These are phyloP conservation scores for Oenanthe oenanthe DNA, from an alignment of 2,113 vertebrate genomes.

Conservation along the genomic window DNA sequence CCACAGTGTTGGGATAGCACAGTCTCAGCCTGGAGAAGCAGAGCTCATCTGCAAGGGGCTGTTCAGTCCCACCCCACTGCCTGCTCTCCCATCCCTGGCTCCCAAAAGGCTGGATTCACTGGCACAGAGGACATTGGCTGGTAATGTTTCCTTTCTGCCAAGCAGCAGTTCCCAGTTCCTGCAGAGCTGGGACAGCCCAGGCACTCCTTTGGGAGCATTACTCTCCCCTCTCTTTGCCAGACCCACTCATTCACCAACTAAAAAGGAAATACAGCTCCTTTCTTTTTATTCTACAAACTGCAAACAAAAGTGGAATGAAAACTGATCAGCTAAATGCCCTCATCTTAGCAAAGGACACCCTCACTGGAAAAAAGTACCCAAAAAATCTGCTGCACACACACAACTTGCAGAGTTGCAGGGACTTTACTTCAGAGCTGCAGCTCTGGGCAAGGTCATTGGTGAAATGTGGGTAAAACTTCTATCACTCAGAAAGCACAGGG, in stretches of 20 bases:
- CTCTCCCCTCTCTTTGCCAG: neutral
- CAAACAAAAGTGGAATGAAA: neutral
- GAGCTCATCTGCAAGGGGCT: neutral
- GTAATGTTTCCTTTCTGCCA: neutral
- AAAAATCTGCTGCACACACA: neutral
- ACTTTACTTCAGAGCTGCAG: slow-evolving; percentile 1
- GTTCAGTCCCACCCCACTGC: neutral
- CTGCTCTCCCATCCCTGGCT: neutral
- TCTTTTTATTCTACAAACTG: neutral
- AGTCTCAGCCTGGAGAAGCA: accelerated
- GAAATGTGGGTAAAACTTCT: neutral
- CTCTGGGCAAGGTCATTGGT: slow-evolving; percentile 35
- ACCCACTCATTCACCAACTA: neutral
- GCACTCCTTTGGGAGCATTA: neutral
- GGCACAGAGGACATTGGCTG: neutral
- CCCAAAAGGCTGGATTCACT: neutral
- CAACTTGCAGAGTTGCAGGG: neutral
- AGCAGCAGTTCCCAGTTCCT: neutral
- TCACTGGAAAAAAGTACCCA: neutral
- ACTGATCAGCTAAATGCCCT: neutral
- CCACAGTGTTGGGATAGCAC: accelerated
- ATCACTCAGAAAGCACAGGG: neutral
- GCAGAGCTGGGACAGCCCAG: neutral
- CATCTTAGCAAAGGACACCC: neutral
- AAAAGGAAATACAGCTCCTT: neutral